Base-by-base conservation (phyloP, 1,140 invertebrate species). In the Monomorium pharaonis region DNA sequence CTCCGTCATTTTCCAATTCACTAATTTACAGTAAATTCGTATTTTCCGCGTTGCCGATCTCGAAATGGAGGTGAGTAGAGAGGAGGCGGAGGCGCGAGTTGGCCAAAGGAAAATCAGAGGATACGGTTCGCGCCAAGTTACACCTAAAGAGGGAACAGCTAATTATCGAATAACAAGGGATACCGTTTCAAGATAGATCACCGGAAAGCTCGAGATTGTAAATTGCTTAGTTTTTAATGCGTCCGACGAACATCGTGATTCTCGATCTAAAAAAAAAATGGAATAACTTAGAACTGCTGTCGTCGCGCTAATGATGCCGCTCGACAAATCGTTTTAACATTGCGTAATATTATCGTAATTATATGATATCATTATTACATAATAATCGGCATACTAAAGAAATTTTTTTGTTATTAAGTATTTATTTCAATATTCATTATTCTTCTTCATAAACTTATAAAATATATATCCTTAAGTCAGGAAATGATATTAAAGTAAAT, bases 101-200 rank as follows among this genome's bases (percentile, higher is more conserved):
- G 42, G 47, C 24, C 51, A 72, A 72, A 74, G 37, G 51, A 65
- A 60, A 44, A 81, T 49, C 62, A 78, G 78, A 83, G 67, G 37
- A 58, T 47, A 83, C 78, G 78, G 67, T 74, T 83, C 78, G 51
- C 78, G 47, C 54, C 70, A 21, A 21, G 83, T 77, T 65, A 62
- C 27, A 65, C 42, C 42, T 37, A 30, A 21, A 54, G 77, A 44
- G 44, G 30, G 67, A 63, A 56, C 44, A 51, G 70, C 58, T 89
- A 89, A 89, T 89, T 89, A 89, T 88, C 72, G 75, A 85, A 88
- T 86, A 89, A 86, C 83, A 89, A 89, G 80, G 67, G 78, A 60
- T 30, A 51, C 67, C 37, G 37, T 83, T 74, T 83, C 51, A 72
- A 74, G 67, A 60, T 51, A 74, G 51, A 83, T 83, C 78, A 83